Evolutionary conservation across 2,797 vertebrate species (phyloP), one percentile per base, ranked within the genome.

Genomic region (Falco columbarius): DNA sequence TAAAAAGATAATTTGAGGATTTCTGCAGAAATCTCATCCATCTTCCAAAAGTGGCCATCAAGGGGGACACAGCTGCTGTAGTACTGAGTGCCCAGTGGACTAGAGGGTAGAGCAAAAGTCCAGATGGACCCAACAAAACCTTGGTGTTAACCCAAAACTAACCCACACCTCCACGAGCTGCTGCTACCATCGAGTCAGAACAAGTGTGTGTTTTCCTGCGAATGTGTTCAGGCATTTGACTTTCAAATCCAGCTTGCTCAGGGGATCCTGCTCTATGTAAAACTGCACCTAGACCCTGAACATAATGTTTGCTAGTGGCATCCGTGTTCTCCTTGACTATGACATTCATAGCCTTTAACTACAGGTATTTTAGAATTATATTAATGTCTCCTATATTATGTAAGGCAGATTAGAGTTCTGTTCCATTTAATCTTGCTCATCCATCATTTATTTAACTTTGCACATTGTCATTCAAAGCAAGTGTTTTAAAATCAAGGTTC

Each of bases 391-490:
- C 82, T 83, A n/a, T 77, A 85, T 71, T 90, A 89, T 51, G 65
- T 73, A 90, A 88, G 51, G 67, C 65, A 97, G 90, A 76, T 95
- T 96, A 95, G 85, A 86, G 44, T 80, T 94, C 79, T 89, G 34
- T 95, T 96, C 83, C 34, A 65, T 95, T 97, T 94, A 94, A 96
- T 94, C 93, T 88, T 72, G 61, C 42, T 81, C 95, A 81, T 85
- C 61, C 89, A 95, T 86, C 88, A 71, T 76, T 95, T 94, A 38
- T 96, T 97, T 96, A 81, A 85, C 94, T 97, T 92, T 74, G 71
- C 34, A n/a, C 59, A 91, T 65, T 85, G 88, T 79, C 82, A 95
- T 92, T 94, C 76, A 94, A 96, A 96, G 82, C 55, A 94, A 91
- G 59, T 87, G 29, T 92, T 95, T 95, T 81, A 94, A 95, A 95